A percentile compares a stretch with the other conserved stretches of the same genome.
These are phyloP conservation scores for Macrotrachela quadricornifera DNA, from an alignment of 1,140 invertebrate species.

Conservation along the genomic window DNA sequence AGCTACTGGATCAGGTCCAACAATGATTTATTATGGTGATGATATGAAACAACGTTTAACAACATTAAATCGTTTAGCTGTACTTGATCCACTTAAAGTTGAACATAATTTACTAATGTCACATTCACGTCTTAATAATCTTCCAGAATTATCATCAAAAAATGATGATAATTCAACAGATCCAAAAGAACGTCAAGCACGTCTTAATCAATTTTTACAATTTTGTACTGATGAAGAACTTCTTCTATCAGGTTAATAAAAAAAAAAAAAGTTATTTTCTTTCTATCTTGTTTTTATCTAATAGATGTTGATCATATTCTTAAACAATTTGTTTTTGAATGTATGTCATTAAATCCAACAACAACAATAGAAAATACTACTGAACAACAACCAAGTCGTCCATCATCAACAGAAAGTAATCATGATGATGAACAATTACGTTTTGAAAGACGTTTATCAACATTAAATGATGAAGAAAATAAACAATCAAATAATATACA, in stretches of 20 bases:
- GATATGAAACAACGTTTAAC: slow-evolving; percentile 15
- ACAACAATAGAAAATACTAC: no score
- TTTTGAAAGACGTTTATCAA: no score
- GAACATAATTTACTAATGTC: slow-evolving; percentile 23
- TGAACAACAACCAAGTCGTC: slow-evolving; percentile 9
- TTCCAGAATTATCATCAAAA: not conserved
- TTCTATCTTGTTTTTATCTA: no score
- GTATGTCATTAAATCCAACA: slow-evolving; percentile 16
- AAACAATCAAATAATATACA: not conserved
- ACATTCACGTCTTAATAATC: slow-evolving; percentile 15
- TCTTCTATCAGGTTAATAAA: not conserved
- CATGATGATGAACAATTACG: slow-evolving; percentile 10
- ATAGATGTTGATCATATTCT: slow-evolving; percentile 28
- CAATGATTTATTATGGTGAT: slow-evolving; percentile 21
- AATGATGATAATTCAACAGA: no score
- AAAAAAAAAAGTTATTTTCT: not conserved
- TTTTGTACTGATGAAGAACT: not conserved
- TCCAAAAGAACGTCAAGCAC: not conserved
- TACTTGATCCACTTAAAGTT: slow-evolving; percentile 19
- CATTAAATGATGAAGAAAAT: not conserved
- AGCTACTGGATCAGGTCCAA: slow-evolving; percentile 10
- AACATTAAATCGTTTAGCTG: not conserved
- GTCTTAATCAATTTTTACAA: not conserved
- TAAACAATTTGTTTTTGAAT: slow-evolving; percentile 30
- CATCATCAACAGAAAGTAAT: slow-evolving; percentile 13